Evolutionary conservation across 2,113 vertebrate genomes (phyloP), one percentile per base, ranked within the genome.

Genomic region (Oxyura jamaicensis): DNA sequence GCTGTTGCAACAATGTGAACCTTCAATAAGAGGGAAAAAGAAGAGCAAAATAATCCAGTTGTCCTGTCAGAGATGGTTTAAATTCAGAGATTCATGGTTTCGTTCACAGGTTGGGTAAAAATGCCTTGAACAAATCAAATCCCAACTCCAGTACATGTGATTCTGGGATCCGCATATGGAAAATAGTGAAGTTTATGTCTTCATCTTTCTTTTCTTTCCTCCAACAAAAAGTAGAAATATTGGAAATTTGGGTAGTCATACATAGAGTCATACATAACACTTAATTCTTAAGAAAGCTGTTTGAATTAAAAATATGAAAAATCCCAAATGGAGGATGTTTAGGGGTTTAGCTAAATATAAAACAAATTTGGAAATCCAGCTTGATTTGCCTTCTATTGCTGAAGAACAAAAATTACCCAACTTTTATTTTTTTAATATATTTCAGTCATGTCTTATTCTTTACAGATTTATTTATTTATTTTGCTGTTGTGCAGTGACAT

Each of bases 271-370:
- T 25, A 39, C 29, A 13, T 26, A 90, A 42, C 11, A 95, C 66
- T 35, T 86, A 74, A 76, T 67, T 83, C 33, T 66, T 31, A 29
- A 80, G 5, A 31, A 80, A 63, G 5, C 20, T 86, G 35, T 73
- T 91, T 77, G 63, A 63, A 88, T 74, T 63, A 86, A 85, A 93
- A 81, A 71, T 92, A 85, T 9, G 25, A 89, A 89, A 90, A 83
- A 82, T 59, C 17, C 10, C 20, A 88, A 95, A 60, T 59, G 22
- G 8, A 67, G 8, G 13, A 67, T 74, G 5, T 9, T 62, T 91
- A 46, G 1, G 19, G 8, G 6, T 50, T 77, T 58, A 77, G 71
- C 53, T 63, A 63, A 77, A 90, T 87, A 76, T 17, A 83, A 62
- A 87, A n/a, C 8, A 46, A 88, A 88, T 6, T 8, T 80, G 58